Percentiles rank a stretch among this genome's conserved stretches.
phyloP scores from a whole-genome alignment of 2,888 invertebrate genomes.

The Caenorhabditis afra region DNA sequence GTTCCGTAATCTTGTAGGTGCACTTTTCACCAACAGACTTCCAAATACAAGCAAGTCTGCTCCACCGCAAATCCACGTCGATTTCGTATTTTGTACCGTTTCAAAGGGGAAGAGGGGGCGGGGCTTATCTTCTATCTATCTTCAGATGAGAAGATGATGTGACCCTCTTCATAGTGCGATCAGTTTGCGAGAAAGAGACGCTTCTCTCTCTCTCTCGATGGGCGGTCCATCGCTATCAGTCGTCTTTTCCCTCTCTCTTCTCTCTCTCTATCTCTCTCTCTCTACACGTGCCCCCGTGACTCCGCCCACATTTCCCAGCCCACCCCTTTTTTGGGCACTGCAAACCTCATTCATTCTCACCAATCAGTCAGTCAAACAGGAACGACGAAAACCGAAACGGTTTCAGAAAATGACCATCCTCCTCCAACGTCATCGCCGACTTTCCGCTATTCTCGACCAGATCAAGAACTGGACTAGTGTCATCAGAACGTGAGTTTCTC shows the following conservation, averaged over 20 bases:
- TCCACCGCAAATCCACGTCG: too few relatives aligned
- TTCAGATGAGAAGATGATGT: slow-evolving; percentile 11
- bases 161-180: slow-evolving; percentile 13
- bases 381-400: too few relatives aligned
- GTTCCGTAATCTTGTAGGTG: too few relatives aligned
- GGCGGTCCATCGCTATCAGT: too few relatives aligned
- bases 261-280: background rate
- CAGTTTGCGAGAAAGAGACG: slow-evolving; percentile 2
- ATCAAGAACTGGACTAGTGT: slow-evolving; percentile 34
- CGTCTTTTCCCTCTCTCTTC: slow-evolving; percentile 1
- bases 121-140: background rate
- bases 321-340: slow-evolving; percentile 1
- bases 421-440: slow-evolving; percentile 40
- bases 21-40: too few relatives aligned
- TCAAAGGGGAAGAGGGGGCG: background rate
- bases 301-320: slow-evolving; percentile 30
- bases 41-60: too few relatives aligned
- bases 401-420: slow-evolving; percentile 51
- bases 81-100: too few relatives aligned
- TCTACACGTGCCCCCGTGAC: slow-evolving; percentile 23
- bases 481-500: slow-evolving; percentile 27
- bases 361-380: too few relatives aligned
- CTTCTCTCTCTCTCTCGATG: background rate
- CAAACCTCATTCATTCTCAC: too few relatives aligned
- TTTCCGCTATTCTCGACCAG: slow-evolving; percentile 35